Evolutionary conservation across 2,797 vertebrate genomes (phyloP).

Genomic region (Rhynchotus rufescens): DNA sequence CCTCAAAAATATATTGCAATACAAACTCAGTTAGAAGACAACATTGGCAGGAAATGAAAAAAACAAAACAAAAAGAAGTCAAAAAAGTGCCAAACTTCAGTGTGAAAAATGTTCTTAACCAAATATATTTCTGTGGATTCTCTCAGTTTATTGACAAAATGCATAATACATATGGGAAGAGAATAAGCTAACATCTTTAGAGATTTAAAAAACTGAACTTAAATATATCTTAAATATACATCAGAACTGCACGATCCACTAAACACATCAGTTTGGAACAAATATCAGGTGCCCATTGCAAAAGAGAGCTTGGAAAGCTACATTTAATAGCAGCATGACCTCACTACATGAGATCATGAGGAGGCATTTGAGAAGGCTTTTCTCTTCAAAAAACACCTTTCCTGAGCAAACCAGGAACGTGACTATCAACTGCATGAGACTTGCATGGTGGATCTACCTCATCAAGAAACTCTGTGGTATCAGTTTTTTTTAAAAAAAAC

Average conservation of each 20-base stretch:
- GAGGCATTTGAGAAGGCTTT: background rate
- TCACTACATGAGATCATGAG: background rate
- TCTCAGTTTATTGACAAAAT: background rate
- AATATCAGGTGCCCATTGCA: constrained; percentile 80
- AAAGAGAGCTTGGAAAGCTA: constrained; percentile 80
- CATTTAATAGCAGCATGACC: constrained; percentile 6
- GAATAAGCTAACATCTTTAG: background rate
- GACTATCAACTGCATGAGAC: background rate
- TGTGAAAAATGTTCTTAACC: background rate
- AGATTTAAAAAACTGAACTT: background rate
- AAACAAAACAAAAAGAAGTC: background rate
- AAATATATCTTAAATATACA: constrained; percentile 76
- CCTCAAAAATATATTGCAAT: background rate
- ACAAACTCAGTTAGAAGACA: background rate
- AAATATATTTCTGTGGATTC: background rate
- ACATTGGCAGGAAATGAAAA: background rate
- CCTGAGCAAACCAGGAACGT: background rate
- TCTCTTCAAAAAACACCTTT: background rate
- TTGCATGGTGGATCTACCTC: background rate
- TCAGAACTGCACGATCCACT: constrained; percentile 79
- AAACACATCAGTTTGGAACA: constrained; percentile 84
- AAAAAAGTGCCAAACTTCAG: background rate
- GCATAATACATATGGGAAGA: background rate
- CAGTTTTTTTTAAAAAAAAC: background rate
- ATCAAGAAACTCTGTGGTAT: background rate